Conservation (phyloP, 2,797 vertebrate species). For the Helarctos malayanus region DNA sequence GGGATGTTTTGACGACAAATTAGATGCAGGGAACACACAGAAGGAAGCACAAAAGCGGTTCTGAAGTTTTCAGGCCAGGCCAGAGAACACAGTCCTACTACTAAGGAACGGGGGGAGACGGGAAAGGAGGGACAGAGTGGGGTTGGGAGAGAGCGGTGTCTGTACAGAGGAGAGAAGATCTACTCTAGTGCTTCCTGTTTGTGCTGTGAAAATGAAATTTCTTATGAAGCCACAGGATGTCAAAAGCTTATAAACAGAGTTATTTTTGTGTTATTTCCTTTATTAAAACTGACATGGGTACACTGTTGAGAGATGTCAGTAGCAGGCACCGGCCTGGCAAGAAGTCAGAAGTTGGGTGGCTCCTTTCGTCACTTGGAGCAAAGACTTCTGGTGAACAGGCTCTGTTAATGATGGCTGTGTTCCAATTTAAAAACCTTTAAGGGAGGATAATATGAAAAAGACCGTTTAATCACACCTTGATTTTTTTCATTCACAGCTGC, state of each 20-base stretch:
- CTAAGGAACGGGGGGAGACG: background rate
- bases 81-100: background rate
- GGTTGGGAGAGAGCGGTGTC: background rate
- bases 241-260: constrained; percentile 6
- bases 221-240: background rate
- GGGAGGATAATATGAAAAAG: constrained; percentile 77
- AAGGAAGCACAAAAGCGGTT: background rate
- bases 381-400: constrained; percentile 30
- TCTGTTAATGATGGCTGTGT: constrained; percentile 53
- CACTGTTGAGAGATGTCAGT: background rate
- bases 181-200: background rate
- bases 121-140: background rate
- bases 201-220: background rate
- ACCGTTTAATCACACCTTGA: constrained; percentile 77
- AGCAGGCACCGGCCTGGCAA: background rate
- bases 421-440: constrained; percentile 73
- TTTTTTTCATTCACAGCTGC: constrained; percentile 67
- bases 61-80: background rate
- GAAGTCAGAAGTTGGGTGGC: constrained; percentile 18
- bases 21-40: background rate
- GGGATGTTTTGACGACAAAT: background rate
- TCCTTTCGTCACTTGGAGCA: constrained; percentile 13
- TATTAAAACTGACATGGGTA: background rate
- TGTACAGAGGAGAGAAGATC: background rate
- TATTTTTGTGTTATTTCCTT: constrained; percentile 8